Conservation (phyloP, 2,797 vertebrate species). For the Arnoldichthys spilopterus region DNA sequence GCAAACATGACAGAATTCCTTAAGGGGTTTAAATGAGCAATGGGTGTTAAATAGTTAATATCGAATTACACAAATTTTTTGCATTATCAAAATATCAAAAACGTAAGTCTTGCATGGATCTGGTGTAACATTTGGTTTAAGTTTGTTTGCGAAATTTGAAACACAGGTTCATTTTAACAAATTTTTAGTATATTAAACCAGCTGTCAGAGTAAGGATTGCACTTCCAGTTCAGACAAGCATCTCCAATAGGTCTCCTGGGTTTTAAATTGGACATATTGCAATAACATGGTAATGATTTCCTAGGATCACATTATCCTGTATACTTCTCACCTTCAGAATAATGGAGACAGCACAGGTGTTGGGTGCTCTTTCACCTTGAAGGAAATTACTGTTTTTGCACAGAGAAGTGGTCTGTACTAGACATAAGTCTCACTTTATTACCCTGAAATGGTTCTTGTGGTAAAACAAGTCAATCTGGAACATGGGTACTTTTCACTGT, state of each 20-base stretch:
- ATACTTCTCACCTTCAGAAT: conserved; percentile 43
- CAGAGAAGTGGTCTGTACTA: not conserved
- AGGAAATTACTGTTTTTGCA: conserved; percentile 47
- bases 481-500: no score
- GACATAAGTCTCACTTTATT: not conserved
- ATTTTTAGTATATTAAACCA: conserved; percentile 27
- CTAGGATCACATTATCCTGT: conserved; percentile 42
- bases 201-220: conserved; percentile 40
- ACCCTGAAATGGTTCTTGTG: not conserved
- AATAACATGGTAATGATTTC: conserved; percentile 42
- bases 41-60: not conserved
- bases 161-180: conserved; percentile 24
- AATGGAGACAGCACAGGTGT: conserved; percentile 47
- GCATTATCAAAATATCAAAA: no score
- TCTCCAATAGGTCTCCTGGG: conserved; percentile 29
- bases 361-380: conserved; percentile 43
- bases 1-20: not conserved
- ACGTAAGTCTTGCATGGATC: not conserved
- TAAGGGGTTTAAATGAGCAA: not conserved
- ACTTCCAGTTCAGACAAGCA: conserved; percentile 6
- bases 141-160: conserved; percentile 17
- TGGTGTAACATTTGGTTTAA: not conserved
- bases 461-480: not conserved
- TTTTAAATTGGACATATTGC: conserved; percentile 40
- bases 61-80: not conserved